Conservation (phyloP, 1,140 invertebrate species). For the Fopius arisanus region DNA sequence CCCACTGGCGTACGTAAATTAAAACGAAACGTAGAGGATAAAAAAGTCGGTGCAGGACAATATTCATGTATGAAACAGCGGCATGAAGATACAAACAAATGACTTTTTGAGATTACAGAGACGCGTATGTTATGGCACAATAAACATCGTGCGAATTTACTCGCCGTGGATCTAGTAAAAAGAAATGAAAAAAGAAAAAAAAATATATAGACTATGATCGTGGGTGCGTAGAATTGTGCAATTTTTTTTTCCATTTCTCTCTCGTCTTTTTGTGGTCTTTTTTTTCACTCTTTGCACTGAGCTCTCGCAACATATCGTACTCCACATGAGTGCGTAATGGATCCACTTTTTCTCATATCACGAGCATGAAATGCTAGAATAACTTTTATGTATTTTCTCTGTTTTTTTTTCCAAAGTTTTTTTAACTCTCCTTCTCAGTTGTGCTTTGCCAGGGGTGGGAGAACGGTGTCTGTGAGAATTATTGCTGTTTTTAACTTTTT, state of each 20-base stretch:
- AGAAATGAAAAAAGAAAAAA: neutral
- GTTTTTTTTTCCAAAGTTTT: neutral
- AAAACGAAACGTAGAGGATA: neutral
- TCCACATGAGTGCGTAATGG: conserved; percentile 11
- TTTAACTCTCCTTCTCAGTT: neutral
- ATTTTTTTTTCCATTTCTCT: conserved; percentile 6
- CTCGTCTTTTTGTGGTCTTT: neutral
- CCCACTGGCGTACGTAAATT: neutral
- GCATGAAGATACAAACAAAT: neutral
- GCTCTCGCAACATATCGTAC: conserved; percentile 5
- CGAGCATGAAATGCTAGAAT: neutral
- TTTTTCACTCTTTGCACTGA: neutral
- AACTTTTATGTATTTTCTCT: conserved; percentile 2
- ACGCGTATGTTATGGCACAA: neutral
- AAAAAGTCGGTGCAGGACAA: neutral
- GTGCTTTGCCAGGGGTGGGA: neutral
- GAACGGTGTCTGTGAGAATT: neutral
- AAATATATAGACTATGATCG: neutral
- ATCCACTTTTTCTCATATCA: conserved; percentile 13
- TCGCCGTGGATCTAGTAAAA: neutral
- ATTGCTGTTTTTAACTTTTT: too few relatives aligned
- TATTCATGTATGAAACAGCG: neutral
- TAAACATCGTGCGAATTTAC: neutral
- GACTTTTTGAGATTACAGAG: conserved; percentile 6
- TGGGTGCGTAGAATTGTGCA: conserved; percentile 6